Base-by-base conservation (phyloP, 2,888 invertebrate species). In the Pachliopta kotzebuea region DNA sequence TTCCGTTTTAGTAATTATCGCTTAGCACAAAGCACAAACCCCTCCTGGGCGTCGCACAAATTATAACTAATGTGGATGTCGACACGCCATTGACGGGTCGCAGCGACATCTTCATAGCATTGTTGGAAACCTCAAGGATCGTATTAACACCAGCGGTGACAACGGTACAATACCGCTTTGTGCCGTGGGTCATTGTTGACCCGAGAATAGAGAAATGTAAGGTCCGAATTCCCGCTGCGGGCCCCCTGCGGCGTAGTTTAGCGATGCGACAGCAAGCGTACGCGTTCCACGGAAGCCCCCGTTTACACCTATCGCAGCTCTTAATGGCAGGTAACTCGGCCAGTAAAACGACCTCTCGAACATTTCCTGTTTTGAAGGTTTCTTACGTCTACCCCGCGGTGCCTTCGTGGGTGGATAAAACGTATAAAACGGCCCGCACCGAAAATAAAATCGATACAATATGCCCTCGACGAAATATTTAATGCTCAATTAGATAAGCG, bases 401-500 rank as follows among this genome's bases (percentile, higher is more conserved):
- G 81, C 85, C 85, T 79, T 76, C 88, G 90, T 90, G 88, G 89
- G 90, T 88, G 89, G 85, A 90, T 85, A 86, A 88, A 88, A 88
- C 79, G 83, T 85, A 86, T 84, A 88, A 88, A 88, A 87, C 85
- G 84, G 83, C 83, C 79, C 80, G 80, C 80, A 84, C 76, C 81
- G 76, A 86, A 87, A 85, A 90, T 88, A 88, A 89, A 90, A 85
- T 83, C 78, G 83, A 87, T 86, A 90, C 88, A 88, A 89, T 89
- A 88, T 88, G 84, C 81, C 81, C 85, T 86, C 90, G 88, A 88
- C 84, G 90, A 91, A 88, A 88, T 90, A 88, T 88, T 90, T 90
- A 89, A 90, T 88, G 85, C 89, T 90, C 88, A 90, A 90, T 90
- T 90, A 90, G 89, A 89, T 90, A 90, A 89, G 86, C 87, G 86